Evolutionary conservation across 2,797 vertebrate species (phyloP).

Genomic region (Brotula barbata): DNA sequence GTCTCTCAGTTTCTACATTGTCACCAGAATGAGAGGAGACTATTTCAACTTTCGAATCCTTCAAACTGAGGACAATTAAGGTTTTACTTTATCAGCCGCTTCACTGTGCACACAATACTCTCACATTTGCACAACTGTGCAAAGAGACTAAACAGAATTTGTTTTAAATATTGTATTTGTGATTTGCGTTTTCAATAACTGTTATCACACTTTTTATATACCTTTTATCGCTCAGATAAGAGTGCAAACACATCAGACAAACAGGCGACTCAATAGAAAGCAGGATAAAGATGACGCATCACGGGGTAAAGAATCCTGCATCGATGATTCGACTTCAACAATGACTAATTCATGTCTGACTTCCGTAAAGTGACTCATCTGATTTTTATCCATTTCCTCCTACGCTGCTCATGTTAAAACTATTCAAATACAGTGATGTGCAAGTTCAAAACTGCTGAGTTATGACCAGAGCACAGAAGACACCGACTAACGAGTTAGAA

Average conservation of each 20-base stretch:
- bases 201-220: neutral
- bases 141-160: neutral
- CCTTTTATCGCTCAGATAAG: conserved; percentile 7
- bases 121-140: too few relatives aligned
- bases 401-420: too few relatives aligned
- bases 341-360: conserved; percentile 30
- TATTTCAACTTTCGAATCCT: conserved; percentile 1
- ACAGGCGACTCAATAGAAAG: neutral
- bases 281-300: conserved; percentile 10
- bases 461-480: neutral
- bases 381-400: conserved; percentile 18
- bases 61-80: neutral
- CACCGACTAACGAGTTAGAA: neutral
- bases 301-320: conserved; percentile 32
- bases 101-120: too few relatives aligned
- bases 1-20: neutral
- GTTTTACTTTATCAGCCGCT: neutral
- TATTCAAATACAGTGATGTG: conserved; percentile 29
- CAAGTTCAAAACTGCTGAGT: neutral
- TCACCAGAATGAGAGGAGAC: neutral
- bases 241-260: conserved; percentile 14
- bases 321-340: conserved; percentile 21
- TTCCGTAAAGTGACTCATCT: conserved; percentile 18
- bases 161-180: neutral
- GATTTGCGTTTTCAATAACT: neutral